A percentile compares a stretch with the other conserved stretches of the same genome.
Conservation (phyloP, 2,113 vertebrate genomes). For the Barnardius zonarius region DNA sequence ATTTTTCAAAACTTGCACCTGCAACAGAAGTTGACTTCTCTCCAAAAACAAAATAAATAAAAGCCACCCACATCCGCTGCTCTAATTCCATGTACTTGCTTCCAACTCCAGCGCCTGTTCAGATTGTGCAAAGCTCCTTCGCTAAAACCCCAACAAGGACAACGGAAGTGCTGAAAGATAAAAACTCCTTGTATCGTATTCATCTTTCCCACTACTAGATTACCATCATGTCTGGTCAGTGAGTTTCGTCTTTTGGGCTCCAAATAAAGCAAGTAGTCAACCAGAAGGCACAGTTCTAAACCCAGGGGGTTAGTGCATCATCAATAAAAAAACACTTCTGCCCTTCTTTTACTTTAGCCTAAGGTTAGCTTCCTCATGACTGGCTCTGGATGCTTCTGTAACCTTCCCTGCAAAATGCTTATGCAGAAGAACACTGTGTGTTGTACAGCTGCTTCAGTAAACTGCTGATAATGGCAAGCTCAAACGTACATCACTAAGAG, state of each 20-base stretch:
- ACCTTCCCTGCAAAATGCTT: conserved; percentile 53
- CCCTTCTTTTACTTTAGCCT: conserved; percentile 40
- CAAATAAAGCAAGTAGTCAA: conserved; percentile 56
- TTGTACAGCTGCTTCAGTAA: conserved; percentile 51
- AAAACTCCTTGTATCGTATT: conserved; percentile 72
- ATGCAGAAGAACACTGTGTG: conserved; percentile 36
- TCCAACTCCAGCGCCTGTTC: conserved; percentile 47
- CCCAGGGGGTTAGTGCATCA: conserved; percentile 6
- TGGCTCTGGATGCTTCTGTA: conserved; percentile 38
- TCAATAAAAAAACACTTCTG: conserved; percentile 20
- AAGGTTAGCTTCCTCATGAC: conserved; percentile 57
- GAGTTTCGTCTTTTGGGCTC: conserved; percentile 63
- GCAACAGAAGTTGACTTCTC: conserved; percentile 24
- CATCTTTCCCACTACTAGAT: conserved; percentile 75
- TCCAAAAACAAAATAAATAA: conserved; percentile 60
- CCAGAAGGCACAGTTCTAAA: conserved; percentile 52
- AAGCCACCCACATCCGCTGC: background rate
- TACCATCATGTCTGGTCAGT: conserved; percentile 75
- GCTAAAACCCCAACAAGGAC: conserved; percentile 58
- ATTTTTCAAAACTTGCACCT: conserved; percentile 53
- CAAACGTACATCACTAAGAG: conserved; percentile 14
- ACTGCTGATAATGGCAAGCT: conserved; percentile 55
- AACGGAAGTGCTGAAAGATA: conserved; percentile 60
- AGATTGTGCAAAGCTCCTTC: conserved; percentile 68
- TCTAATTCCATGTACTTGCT: conserved; percentile 62